Percentiles rank a stretch among this genome's conserved stretches.
phyloP scores from a whole-genome alignment of 2,113 vertebrate species.

The Sterrhoptilus dennistouni region DNA sequence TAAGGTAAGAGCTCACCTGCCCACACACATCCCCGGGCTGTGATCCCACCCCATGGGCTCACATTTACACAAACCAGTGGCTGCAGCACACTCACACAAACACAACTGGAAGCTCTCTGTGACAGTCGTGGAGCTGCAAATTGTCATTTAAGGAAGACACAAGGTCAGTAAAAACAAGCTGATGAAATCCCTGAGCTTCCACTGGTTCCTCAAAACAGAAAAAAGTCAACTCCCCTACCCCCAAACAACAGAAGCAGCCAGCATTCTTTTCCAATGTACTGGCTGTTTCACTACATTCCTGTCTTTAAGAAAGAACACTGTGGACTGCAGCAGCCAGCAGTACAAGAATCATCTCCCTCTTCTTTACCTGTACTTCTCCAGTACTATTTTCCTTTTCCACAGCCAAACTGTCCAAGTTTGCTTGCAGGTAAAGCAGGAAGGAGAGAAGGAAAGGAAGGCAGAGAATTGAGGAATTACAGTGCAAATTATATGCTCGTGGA shows the following conservation, averaged over 20 bases:
- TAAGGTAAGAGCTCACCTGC: background rate
- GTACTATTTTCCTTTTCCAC: background rate
- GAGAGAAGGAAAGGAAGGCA: background rate
- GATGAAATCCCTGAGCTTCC: background rate
- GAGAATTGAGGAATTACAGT: background rate
- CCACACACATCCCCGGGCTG: background rate
- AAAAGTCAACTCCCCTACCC: background rate
- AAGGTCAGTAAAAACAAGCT: background rate
- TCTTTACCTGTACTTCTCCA: background rate
- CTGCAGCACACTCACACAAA: background rate
- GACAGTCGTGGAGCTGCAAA: background rate
- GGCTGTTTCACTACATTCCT: background rate
- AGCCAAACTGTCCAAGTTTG: background rate
- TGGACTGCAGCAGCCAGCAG: background rate
- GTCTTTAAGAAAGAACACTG: background rate
- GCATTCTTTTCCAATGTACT: background rate
- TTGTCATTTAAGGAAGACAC: background rate
- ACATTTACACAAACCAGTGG: background rate
- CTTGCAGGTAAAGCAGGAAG: background rate
- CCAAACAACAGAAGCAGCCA: background rate
- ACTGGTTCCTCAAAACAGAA: background rate
- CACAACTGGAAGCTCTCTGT: background rate
- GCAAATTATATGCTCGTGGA: background rate
- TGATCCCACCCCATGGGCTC: fast-evolving
- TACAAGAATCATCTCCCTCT: background rate